Evolutionary conservation across 2,888 invertebrate species (phyloP).

Genomic region (Exocentrus adspersus): DNA sequence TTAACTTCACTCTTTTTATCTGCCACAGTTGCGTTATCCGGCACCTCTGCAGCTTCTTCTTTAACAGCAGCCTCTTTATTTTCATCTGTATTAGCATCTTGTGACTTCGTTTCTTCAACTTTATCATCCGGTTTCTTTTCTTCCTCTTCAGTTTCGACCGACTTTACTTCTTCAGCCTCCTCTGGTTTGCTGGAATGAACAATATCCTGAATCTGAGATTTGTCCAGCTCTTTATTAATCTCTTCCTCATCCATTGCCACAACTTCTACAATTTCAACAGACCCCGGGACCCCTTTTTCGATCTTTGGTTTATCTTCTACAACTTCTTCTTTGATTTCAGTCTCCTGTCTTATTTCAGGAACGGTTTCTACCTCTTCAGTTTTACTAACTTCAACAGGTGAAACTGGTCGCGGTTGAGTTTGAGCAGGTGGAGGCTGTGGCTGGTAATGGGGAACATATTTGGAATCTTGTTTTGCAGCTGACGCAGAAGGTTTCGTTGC

Average conservation of each 20-base stretch:
- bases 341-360: constrained; percentile 10
- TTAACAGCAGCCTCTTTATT: constrained; percentile 34
- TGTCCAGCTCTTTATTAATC: constrained; percentile 57
- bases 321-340: constrained; percentile 30
- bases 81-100: constrained; percentile 35
- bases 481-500: constrained; percentile 40
- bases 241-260: constrained; percentile 62
- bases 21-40: constrained; percentile 23
- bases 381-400: background rate
- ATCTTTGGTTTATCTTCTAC: constrained; percentile 46
- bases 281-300: constrained; percentile 47
- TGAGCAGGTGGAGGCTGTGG: constrained; percentile 31
- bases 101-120: constrained; percentile 31
- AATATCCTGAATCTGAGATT: constrained; percentile 58
- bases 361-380: background rate
- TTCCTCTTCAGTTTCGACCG: constrained; percentile 32
- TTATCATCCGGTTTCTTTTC: constrained; percentile 38
- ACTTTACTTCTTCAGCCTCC: constrained; percentile 27
- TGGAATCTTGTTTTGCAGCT: constrained; percentile 34
- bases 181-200: constrained; percentile 52
- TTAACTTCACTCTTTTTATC: constrained; percentile 39
- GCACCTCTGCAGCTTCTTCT: constrained; percentile 39
- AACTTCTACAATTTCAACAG: constrained; percentile 63
- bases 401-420: background rate
- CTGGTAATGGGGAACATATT: constrained; percentile 44